Conservation (phyloP, 2,113 vertebrate species). For the Syrmaticus mikado region DNA sequence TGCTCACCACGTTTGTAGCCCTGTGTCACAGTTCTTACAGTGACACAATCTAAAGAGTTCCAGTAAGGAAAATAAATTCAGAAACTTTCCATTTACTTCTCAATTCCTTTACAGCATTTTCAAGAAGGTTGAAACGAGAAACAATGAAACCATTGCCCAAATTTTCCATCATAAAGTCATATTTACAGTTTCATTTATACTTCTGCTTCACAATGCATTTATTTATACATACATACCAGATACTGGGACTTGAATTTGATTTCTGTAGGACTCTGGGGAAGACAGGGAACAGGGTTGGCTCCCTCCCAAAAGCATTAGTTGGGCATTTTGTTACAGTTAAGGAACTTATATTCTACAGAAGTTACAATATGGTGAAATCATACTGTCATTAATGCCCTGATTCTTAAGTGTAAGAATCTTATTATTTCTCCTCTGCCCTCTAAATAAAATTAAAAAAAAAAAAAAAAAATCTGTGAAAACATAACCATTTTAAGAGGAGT, state of each 20-base stretch:
- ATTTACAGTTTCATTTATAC: not conserved
- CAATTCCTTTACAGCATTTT: not conserved
- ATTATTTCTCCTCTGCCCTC: not conserved
- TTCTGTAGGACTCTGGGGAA: not conserved
- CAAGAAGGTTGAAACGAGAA: not conserved
- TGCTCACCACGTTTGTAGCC: too few species aligned
- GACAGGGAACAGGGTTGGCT: not conserved
- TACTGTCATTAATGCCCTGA: not conserved
- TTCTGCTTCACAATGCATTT: not conserved
- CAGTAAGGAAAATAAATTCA: not conserved
- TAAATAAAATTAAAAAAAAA: not conserved
- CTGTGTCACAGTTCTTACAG: not conserved
- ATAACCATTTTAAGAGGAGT: not conserved
- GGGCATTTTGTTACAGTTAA: not conserved
- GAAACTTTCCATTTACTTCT: not conserved
- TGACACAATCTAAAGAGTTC: not conserved
- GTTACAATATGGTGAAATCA: not conserved
- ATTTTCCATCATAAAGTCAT: not conserved
- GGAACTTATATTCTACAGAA: accelerated
- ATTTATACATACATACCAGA: not conserved
- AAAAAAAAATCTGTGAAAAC: not conserved
- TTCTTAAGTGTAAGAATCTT: not conserved
- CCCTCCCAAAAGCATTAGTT: not conserved
- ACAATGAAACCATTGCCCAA: not conserved
- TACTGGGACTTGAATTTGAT: not conserved